Percentiles rank a stretch among this genome's conserved stretches.
Evolutionary conservation across 2,113 vertebrate genomes (phyloP).

Genomic region (Numenius arquata): DNA sequence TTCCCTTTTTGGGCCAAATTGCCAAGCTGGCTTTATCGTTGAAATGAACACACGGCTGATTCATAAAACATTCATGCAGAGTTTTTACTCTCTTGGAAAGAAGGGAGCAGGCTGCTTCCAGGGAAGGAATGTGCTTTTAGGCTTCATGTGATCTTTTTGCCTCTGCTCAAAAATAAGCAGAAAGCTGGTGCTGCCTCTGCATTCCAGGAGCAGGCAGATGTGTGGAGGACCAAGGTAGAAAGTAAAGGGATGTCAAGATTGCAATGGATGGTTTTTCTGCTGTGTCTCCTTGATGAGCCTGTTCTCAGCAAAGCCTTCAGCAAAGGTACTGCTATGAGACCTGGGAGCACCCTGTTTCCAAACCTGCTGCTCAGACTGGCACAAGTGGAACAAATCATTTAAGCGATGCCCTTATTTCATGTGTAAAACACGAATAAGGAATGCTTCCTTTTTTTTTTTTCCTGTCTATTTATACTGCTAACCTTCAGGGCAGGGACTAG

Average conservation of each 20-base stretch:
- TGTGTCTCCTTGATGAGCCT: background rate
- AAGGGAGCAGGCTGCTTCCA: slow-evolving; percentile 21
- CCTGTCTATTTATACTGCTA: background rate
- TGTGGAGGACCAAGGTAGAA: background rate
- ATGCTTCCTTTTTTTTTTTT: background rate
- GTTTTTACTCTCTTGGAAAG: slow-evolving; percentile 37
- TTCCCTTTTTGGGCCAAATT: slow-evolving; percentile 17
- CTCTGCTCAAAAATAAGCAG: background rate
- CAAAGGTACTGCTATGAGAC: background rate
- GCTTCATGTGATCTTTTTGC: slow-evolving; percentile 8
- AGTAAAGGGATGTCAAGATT: background rate
- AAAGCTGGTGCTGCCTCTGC: background rate
- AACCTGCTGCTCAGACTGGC: background rate
- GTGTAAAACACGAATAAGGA: background rate
- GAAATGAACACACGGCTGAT: slow-evolving; percentile 42
- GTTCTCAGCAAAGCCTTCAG: background rate
- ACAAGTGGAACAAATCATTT: background rate
- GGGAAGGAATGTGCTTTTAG: slow-evolving; percentile 38
- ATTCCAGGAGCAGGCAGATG: background rate
- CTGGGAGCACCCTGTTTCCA: background rate
- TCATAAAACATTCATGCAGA: slow-evolving; percentile 44
- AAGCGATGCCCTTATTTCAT: background rate
- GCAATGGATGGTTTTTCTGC: background rate
- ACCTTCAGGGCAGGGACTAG: background rate
- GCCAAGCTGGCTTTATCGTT: slow-evolving; percentile 36